Conservation (phyloP, 2,888 invertebrate genomes). For the Caenorhabditis macrosperma region DNA sequence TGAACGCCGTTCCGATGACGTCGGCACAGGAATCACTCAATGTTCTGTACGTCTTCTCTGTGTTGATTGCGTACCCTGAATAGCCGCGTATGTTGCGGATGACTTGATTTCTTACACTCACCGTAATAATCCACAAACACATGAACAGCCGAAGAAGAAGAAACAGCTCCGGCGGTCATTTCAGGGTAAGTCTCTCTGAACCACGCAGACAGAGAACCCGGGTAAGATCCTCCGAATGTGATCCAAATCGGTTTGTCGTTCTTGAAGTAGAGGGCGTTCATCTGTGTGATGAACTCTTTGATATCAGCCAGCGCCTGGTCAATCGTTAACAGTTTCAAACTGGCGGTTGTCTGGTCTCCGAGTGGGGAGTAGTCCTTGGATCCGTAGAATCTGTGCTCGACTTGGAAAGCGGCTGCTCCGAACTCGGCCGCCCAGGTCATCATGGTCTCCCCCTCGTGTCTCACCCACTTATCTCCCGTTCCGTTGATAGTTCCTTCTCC, state of each 20-base stretch:
- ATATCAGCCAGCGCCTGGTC: constrained; percentile 65
- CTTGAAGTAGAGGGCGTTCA: constrained; percentile 62
- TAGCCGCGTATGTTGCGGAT: neutral
- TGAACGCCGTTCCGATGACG: constrained; percentile 58
- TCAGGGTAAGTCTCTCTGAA: constrained; percentile 67
- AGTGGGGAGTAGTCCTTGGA: constrained; percentile 56
- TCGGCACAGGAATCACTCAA: constrained; percentile 56
- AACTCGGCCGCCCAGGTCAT: constrained; percentile 66
- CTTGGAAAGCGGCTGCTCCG: constrained; percentile 65
- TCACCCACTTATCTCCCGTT: constrained; percentile 66
- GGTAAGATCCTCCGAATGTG: constrained; percentile 69
- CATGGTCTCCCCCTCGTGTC: constrained; percentile 63
- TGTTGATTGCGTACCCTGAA: constrained; percentile 67
- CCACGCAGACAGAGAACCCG: constrained; percentile 63
- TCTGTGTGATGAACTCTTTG: constrained; percentile 63
- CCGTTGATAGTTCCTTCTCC: constrained; percentile 61
- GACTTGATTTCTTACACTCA: neutral
- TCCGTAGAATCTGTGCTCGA: constrained; percentile 68
- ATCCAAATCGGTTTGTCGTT: constrained; percentile 63
- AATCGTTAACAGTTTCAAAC: constrained; percentile 57
- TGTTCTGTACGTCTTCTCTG: constrained; percentile 62
- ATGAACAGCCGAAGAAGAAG: constrained; percentile 67
- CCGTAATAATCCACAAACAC: constrained; percentile 68
- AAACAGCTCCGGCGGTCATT: constrained; percentile 67
- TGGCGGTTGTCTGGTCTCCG: constrained; percentile 51